Percentiles rank a stretch among this genome's conserved stretches.
Evolutionary conservation across 2,113 vertebrate species (phyloP).

Genomic region (Alligator sinensis): DNA sequence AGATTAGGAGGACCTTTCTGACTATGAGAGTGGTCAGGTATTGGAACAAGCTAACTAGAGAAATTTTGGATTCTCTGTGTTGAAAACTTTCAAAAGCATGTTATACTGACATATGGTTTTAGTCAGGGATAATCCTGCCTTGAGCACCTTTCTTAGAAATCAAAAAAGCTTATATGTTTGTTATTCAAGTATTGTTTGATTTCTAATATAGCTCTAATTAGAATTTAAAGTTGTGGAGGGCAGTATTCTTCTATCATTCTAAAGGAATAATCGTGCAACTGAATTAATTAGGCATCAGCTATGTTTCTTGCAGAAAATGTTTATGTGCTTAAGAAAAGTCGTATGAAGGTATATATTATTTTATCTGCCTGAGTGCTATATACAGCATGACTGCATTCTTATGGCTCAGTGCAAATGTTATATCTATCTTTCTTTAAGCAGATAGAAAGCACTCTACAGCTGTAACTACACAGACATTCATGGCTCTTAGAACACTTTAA

Average conservation of each 20-base stretch:
- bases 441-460: too few species aligned
- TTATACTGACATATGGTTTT: neutral
- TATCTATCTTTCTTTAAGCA: too few species aligned
- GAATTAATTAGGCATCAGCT: neutral
- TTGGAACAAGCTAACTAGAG: too few species aligned
- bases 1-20: too few species aligned
- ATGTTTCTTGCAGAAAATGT: neutral
- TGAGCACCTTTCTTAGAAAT: neutral
- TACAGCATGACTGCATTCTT: neutral
- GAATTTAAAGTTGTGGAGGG: conserved; percentile 4
- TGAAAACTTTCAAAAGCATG: neutral
- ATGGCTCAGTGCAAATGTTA: neutral
- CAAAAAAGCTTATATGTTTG: neutral
- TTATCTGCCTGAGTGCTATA: neutral
- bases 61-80: neutral
- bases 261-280: neutral
- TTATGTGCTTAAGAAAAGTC: neutral
- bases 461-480: too few species aligned
- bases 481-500: too few species aligned
- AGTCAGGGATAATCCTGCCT: neutral
- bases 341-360: neutral
- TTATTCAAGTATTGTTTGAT: conserved; percentile 5
- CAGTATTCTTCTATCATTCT: neutral
- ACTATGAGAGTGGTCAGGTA: too few species aligned
- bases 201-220: conserved; percentile 21